These are phyloP conservation scores for Cercopithecus mona DNA, from an alignment of 2,113 vertebrate genomes.

Conservation along the genomic window DNA sequence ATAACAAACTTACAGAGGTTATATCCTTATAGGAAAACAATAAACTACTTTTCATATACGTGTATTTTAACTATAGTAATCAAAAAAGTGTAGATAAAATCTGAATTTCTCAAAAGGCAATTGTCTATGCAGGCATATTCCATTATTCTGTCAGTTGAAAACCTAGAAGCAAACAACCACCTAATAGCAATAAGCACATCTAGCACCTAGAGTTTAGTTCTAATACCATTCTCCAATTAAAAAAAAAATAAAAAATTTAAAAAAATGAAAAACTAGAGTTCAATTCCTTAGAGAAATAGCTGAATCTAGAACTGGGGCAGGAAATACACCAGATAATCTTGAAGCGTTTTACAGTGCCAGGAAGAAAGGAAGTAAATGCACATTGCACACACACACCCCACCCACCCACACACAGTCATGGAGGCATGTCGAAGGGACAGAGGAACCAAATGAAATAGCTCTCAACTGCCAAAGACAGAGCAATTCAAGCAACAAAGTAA, in stretches of 20 bases:
- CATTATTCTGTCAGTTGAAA: not conserved
- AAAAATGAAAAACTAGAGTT: not conserved
- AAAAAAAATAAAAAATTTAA: not conserved
- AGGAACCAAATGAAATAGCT: not conserved
- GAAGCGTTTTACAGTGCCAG: not conserved
- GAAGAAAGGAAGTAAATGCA: not conserved
- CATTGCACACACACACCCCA: not conserved
- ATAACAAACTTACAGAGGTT: not conserved
- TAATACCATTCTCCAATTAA: not conserved
- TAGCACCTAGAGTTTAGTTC: not conserved
- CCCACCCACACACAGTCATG: not conserved
- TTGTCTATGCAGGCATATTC: not conserved
- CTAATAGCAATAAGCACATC: not conserved
- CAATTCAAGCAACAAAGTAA: not conserved
- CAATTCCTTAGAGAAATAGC: not conserved
- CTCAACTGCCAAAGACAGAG: not conserved
- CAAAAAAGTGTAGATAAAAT: not conserved
- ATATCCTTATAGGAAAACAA: not conserved
- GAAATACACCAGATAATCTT: not conserved
- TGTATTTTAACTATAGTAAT: not conserved
- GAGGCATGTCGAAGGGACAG: not conserved
- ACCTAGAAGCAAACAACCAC: not conserved
- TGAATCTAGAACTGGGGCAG: not conserved
- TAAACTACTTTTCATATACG: not conserved
- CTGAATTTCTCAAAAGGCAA: conserved; percentile 8